A percentile compares a stretch with the other conserved stretches of the same genome.
phyloP scores from a whole-genome alignment of 2,888 invertebrate species.

The Prosapia bicincta region DNA sequence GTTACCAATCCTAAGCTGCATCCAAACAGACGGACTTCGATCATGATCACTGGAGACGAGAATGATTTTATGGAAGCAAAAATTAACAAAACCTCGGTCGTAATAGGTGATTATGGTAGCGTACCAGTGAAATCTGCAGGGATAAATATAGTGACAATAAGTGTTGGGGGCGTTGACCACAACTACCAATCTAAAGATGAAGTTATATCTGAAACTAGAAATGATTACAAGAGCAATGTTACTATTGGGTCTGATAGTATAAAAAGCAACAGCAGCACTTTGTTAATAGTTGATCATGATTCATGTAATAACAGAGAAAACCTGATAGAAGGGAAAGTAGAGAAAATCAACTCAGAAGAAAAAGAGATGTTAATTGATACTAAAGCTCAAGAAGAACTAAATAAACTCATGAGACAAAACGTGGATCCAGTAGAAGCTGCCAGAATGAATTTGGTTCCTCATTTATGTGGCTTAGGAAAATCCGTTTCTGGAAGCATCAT shows the following conservation, averaged over 20 bases:
- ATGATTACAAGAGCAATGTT: slow-evolving; percentile 15
- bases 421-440: slow-evolving; percentile 73
- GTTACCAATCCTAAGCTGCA: slow-evolving; percentile 14
- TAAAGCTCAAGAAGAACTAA: slow-evolving; percentile 26
- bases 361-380: slow-evolving; percentile 17
- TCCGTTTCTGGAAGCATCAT: background rate
- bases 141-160: slow-evolving; percentile 49
- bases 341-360: background rate
- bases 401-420: slow-evolving; percentile 31
- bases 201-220: slow-evolving; percentile 12
- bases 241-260: slow-evolving; percentile 16
- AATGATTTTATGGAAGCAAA: background rate
- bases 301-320: background rate
- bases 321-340: background rate
- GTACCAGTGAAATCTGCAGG: slow-evolving; percentile 14
- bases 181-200: slow-evolving; percentile 18
- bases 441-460: slow-evolving; percentile 68
- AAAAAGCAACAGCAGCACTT: slow-evolving; percentile 11
- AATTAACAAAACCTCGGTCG: slow-evolving; percentile 30
- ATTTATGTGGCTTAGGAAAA: slow-evolving; percentile 60
- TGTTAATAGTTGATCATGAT: slow-evolving; percentile 14
- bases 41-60: slow-evolving; percentile 68
- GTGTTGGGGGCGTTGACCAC: slow-evolving; percentile 44
- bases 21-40: slow-evolving; percentile 53
- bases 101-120: slow-evolving; percentile 34